Base-by-base conservation (phyloP, 2,797 vertebrate species). In the Anguilla obscura region DNA sequence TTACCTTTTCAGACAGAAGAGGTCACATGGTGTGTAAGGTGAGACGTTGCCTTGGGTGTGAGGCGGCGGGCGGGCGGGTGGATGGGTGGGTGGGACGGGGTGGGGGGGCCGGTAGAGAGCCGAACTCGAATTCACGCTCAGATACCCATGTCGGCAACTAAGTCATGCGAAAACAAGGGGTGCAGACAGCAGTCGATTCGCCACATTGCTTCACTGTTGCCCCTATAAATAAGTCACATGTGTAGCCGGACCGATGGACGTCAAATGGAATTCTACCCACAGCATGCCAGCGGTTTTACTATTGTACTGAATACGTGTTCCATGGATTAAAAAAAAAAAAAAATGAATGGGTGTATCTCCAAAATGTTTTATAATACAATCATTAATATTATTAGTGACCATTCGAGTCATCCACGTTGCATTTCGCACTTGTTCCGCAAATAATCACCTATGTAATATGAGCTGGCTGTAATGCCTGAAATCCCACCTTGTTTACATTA, bases 211-310 rank as follows among this genome's bases (percentile, higher is more conserved):
- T 82, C 88, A 86, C 82, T 50, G 82, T 52, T 86, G 88, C 87
- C 90, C 88, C 91, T 92, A 90, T 92, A 91, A 92, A 91, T 91
- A 91, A 86, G 88, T 85, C 89, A 58, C 84, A 85, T 90, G 89
- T 89, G 90, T 87, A 88, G 88, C 86, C 54, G 50, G 85, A 85
- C 50, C 50, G 58, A 89, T 84, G 69, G 45, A 80, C 85, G 14
- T 80, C 0, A 48, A 85, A 84, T 54, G 54, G 54, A 84, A 89
- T 89, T 84, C 89, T 86, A 89, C 40, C 48, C 54, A 7, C 4
- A 45, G n/a, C 85, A 79, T 74, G 36, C 48, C 54, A 83, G 52
- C 6, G 50, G 48, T 84, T 84, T 84, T 6, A 27, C 27, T 33
- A 24, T 9, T 54, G 82, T 27, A 66, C 76, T 33, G 76, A 48